Percentiles rank a stretch among this genome's conserved stretches.
These are phyloP conservation scores for Trachelus troglodyta DNA, from an alignment of 2,888 invertebrate species.

Conservation along the genomic window DNA sequence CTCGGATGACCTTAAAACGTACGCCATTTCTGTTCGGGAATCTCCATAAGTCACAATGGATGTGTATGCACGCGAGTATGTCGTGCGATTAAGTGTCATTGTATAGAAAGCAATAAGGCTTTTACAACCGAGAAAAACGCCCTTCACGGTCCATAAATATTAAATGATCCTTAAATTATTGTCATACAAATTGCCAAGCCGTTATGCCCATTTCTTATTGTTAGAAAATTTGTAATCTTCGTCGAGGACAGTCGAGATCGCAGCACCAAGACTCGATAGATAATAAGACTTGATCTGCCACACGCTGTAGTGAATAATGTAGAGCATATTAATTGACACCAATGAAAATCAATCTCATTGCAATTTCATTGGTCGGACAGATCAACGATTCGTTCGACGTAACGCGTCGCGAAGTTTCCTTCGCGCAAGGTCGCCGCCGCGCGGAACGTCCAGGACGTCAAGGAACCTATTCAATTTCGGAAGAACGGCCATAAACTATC, in stretches of 20 bases:
- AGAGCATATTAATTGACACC: conserved; percentile 35
- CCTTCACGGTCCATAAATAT: background rate
- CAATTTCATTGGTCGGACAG: conserved; percentile 20
- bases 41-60: background rate
- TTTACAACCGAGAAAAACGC: background rate
- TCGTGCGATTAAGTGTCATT: background rate
- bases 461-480: background rate
- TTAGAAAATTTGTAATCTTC: background rate
- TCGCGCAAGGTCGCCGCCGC: background rate
- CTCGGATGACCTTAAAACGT: background rate
- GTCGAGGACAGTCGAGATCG: background rate
- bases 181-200: background rate
- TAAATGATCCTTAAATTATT: background rate
- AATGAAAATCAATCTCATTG: conserved; percentile 30
- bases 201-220: background rate
- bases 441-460: background rate
- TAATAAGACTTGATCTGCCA: conserved; percentile 12
- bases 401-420: background rate
- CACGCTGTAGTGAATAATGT: conserved; percentile 26
- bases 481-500: background rate
- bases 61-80: background rate
- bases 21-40: background rate
- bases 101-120: background rate
- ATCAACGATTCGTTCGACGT: background rate
- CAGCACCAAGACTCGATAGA: background rate